Conservation (phyloP, 2,113 vertebrate species). For the Bubo blakistoni region DNA sequence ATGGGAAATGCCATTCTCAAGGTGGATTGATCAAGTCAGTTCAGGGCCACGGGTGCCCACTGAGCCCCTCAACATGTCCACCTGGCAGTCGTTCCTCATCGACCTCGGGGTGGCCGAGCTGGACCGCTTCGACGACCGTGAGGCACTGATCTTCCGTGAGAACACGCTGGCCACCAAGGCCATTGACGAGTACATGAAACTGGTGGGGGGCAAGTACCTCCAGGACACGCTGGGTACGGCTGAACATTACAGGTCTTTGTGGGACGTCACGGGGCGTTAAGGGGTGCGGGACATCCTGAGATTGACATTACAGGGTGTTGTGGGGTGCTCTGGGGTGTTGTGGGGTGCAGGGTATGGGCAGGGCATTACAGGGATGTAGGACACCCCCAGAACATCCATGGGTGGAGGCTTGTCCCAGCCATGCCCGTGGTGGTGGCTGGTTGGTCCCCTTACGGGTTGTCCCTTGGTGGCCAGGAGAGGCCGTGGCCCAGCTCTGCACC, state of each 20-base stretch:
- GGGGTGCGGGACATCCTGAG: not conserved
- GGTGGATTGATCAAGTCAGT: not conserved
- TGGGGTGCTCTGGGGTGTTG: not conserved
- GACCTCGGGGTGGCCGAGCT: conserved; percentile 86
- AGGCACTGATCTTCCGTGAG: conserved; percentile 91
- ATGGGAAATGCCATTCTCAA: not conserved
- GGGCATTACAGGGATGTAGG: not conserved
- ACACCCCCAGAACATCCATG: not conserved
- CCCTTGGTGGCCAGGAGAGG: conserved; percentile 73
- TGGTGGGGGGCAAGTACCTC: conserved; percentile 93
- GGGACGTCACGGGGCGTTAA: rapidly evolving
- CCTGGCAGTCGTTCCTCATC: conserved; percentile 83
- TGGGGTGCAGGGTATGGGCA: not conserved
- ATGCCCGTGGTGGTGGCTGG: rapidly evolving
- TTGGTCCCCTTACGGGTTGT: not conserved
- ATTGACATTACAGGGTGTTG: not conserved
- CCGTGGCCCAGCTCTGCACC: conserved; percentile 76
- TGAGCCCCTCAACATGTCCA: not conserved
- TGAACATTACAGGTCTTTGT: rapidly evolving
- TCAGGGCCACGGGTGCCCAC: not conserved
- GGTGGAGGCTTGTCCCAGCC: not conserved
- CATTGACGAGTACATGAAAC: conserved; percentile 96
- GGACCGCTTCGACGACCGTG: conserved; percentile 84
- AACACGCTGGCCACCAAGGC: conserved; percentile 95
- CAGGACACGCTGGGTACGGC: conserved; percentile 85